Evolutionary conservation across 2,888 invertebrate genomes (phyloP).

Genomic region (Gymnocheta viridis): DNA sequence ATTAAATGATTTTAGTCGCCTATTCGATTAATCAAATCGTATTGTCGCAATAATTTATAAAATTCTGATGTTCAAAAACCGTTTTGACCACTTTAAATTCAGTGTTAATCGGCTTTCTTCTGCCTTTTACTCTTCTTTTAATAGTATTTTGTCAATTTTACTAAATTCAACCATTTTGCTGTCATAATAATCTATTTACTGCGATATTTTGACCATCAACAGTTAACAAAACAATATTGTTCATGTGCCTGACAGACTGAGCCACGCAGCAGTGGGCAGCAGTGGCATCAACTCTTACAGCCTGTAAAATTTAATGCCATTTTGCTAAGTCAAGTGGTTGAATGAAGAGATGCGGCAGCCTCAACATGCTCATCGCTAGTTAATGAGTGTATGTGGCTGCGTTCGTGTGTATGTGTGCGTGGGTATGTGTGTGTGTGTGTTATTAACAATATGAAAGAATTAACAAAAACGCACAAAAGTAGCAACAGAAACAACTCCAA

Average conservation of each 20-base stretch:
- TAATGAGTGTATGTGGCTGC: not conserved
- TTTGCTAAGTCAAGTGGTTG: conserved; percentile 37
- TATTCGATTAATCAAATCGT: too few species aligned
- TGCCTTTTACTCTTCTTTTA: not conserved
- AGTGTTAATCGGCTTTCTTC: too few species aligned
- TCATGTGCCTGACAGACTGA: conserved; percentile 8
- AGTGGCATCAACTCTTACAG: not conserved
- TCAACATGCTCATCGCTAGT: not conserved
- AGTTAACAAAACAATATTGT: conserved; percentile 1
- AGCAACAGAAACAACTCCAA: conserved; percentile 9
- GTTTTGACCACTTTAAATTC: too few species aligned
- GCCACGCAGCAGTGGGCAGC: not conserved
- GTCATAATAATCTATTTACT: not conserved
- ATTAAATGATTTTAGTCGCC: too few species aligned
- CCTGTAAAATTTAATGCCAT: conserved; percentile 13
- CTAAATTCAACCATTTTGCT: not conserved
- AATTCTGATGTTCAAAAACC: too few species aligned
- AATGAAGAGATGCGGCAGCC: conserved; percentile 19
- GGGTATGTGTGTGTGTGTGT: not conserved
- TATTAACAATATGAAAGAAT: conserved; percentile 10
- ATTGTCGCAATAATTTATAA: too few species aligned
- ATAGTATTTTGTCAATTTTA: not conserved
- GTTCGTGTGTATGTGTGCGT: not conserved
- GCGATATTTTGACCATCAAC: not conserved
- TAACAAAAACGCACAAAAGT: conserved; percentile 34